Conservation (phyloP, 2,797 vertebrate species). For the Chromobotia macracanthus region DNA sequence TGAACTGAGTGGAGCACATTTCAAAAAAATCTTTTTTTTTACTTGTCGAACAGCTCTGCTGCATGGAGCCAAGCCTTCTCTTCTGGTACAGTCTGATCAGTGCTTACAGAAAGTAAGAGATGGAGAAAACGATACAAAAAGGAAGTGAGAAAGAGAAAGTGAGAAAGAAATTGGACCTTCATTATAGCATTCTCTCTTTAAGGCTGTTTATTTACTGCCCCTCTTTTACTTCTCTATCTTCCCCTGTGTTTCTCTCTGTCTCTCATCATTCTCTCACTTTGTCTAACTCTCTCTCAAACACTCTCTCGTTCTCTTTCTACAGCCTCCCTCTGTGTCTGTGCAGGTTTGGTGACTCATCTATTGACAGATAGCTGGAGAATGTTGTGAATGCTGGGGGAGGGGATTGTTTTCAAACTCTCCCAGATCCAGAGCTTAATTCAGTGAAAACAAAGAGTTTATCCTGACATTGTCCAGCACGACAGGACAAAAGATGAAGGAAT, state of each 20-base stretch:
- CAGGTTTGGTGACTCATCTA: slow-evolving; percentile 59
- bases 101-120: not conserved
- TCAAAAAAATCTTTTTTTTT: not conserved
- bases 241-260: not conserved
- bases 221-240: slow-evolving; percentile 22
- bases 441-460: slow-evolving; percentile 20
- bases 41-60: not conserved
- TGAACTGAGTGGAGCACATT: not conserved
- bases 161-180: not conserved
- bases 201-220: slow-evolving; percentile 16
- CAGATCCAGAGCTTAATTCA: slow-evolving; percentile 23
- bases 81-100: slow-evolving; percentile 5
- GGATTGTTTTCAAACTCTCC: slow-evolving; percentile 20
- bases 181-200: not conserved
- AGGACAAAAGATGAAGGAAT: slow-evolving; percentile 4
- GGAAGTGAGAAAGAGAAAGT: not conserved
- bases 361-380: slow-evolving; percentile 54
- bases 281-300: slow-evolving; percentile 16
- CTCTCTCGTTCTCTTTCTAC: slow-evolving; percentile 14
- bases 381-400: slow-evolving; percentile 43
- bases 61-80: not conserved
- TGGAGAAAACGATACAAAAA: not conserved
- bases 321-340: slow-evolving; percentile 34
- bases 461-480: slow-evolving; percentile 9
- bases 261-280: slow-evolving; percentile 27